Evolutionary conservation across 2,888 invertebrate genomes (phyloP).

Genomic region (Caenorhabditis sulstoni): DNA sequence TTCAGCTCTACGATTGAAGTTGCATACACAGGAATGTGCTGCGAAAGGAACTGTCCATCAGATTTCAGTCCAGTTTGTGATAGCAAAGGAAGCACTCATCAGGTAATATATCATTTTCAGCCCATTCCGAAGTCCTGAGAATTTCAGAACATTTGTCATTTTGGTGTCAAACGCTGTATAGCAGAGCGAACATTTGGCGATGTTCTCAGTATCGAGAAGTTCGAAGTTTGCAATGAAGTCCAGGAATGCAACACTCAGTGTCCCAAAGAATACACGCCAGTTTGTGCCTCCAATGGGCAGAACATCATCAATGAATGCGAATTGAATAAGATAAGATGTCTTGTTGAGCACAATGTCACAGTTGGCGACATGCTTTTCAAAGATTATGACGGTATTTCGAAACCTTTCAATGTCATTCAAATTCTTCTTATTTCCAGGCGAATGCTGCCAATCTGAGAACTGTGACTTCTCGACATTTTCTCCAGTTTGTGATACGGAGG

Average conservation of each 20-base stretch:
- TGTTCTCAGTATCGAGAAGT: conserved; percentile 71
- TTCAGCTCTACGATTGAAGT: conserved; percentile 50
- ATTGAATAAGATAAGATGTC: conserved; percentile 70
- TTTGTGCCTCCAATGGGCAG: conserved; percentile 73
- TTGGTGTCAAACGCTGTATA: conserved; percentile 73
- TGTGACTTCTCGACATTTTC: conserved; percentile 60
- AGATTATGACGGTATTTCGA: conserved; percentile 62
- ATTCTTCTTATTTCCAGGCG: conserved; percentile 56
- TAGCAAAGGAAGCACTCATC: conserved; percentile 64
- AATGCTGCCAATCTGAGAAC: conserved; percentile 66
- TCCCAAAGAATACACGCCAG: conserved; percentile 70
- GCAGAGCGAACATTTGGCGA: conserved; percentile 63
- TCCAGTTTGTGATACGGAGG: conserved; percentile 68
- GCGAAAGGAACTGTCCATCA: conserved; percentile 61
- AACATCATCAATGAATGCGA: conserved; percentile 74
- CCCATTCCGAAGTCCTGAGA: background rate
- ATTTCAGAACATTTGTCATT: conserved; percentile 76
- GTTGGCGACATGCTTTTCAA: conserved; percentile 49
- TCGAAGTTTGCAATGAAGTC: conserved; percentile 66
- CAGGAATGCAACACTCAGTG: conserved; percentile 65
- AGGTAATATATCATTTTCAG: conserved; percentile 42
- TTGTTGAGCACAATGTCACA: conserved; percentile 61
- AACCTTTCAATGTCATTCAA: background rate
- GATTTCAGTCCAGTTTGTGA: conserved; percentile 73
- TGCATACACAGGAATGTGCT: conserved; percentile 68